Base-by-base conservation (phyloP, 2,888 invertebrate genomes). In the Molanna angustata region DNA sequence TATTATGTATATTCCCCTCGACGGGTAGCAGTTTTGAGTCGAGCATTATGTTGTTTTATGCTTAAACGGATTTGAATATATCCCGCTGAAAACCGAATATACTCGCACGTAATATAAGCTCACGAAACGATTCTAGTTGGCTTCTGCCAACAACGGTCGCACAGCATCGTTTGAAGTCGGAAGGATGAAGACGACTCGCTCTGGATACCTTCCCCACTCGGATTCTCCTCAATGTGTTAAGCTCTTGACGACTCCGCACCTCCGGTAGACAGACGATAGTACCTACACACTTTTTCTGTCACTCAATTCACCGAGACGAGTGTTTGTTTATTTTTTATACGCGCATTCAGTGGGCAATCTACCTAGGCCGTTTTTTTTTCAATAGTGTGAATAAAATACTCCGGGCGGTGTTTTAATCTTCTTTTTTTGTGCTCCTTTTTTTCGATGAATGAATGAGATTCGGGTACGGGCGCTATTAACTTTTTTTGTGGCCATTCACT, bases 1-100 rank as follows among this genome's bases (percentile, higher is more conserved):
- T n/a, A n/a, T n/a, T n/a, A n/a, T n/a, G n/a, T 56, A 47, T 52
- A 44, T 44, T 49, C 46, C 46, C 41, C 39, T 52, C 35, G 19
- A 40, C 22, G 44, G 44, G 68, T 68, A 66, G 65, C 66, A 69
- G 67, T 68, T 69, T 71, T 73, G 71, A 71, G 70, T 70, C 72
- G 68, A 72, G 72, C 73, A 73, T 74, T 75, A 74, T 74, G 75
- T 76, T 74, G 74, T 75, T 75, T 74, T 75, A 74, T 74, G 72
- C 70, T 71, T 68, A 57, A 54, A 52, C 54, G 49, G 54, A 54
- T 54, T 57, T 54, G 57, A 57, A 57, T 57, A 49, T n/a, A 49
- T 43, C 41, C 35, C 35, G 35, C 35, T 35, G n/a, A n/a, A n/a
- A n/a, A n/a, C n/a, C n/a, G n/a, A n/a, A n/a, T n/a, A n/a, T n/a